phyloP scores from a whole-genome alignment of 2,888 invertebrate genomes.

The Coleophora flavipennella region DNA sequence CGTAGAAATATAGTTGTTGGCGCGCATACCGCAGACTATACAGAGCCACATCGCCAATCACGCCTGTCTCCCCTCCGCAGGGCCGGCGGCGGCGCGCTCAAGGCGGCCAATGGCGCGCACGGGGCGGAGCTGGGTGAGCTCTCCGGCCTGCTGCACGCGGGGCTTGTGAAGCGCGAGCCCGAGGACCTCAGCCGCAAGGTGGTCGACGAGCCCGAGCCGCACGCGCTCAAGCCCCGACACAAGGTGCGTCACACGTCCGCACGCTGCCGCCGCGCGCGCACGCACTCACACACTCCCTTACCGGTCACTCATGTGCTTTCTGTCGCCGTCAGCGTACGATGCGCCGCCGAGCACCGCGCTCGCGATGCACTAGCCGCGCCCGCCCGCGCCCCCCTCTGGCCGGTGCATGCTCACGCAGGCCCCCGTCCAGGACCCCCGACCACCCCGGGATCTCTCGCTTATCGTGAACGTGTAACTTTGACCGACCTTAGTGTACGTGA shows the following conservation, averaged over 20 bases:
- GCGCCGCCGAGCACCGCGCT: slow-evolving; percentile 70
- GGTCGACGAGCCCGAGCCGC: slow-evolving; percentile 73
- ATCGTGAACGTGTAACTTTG: slow-evolving; percentile 50
- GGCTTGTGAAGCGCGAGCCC: slow-evolving; percentile 85
- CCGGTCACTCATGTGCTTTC: slow-evolving; percentile 71
- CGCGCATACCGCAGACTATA: not conserved
- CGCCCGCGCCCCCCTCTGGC: slow-evolving; percentile 73
- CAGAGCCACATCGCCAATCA: slow-evolving; percentile 61
- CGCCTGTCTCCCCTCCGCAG: slow-evolving; percentile 75
- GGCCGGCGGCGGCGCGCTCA: slow-evolving; percentile 72
- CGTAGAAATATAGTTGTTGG: slow-evolving; percentile 31
- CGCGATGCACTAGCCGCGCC: slow-evolving; percentile 72
- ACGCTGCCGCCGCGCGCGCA: slow-evolving; percentile 70
- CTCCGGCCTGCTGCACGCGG: slow-evolving; percentile 75
- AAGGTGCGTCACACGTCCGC: slow-evolving; percentile 75
- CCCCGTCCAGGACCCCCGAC: slow-evolving; percentile 63
- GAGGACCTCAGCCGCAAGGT: slow-evolving; percentile 84
- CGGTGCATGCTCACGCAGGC: slow-evolving; percentile 73
- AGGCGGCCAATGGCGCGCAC: slow-evolving; percentile 79
- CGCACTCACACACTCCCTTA: slow-evolving; percentile 65
- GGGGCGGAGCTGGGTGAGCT: slow-evolving; percentile 78
- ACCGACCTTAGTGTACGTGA: slow-evolving; percentile 59
- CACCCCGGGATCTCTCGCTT: slow-evolving; percentile 34
- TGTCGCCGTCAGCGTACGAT: slow-evolving; percentile 73
- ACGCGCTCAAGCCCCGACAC: slow-evolving; percentile 76